Evolutionary conservation across 1,140 invertebrate species (phyloP), one percentile per base, ranked within the genome.

Genomic region (Saxidomus purpurata): DNA sequence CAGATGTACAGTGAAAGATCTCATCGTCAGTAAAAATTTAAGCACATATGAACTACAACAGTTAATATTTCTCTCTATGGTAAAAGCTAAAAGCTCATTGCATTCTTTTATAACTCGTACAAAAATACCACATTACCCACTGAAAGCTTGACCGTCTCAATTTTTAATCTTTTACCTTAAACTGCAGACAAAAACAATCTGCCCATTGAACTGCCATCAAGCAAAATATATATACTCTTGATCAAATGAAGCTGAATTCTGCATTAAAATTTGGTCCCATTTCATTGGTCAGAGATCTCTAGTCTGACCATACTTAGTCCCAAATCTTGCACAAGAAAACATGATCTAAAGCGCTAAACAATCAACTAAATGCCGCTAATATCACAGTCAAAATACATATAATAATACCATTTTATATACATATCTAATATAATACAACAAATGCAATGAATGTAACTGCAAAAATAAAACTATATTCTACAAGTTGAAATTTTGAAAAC

Each of bases 341-440:
- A 79, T 79, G 76, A 79, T 79, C 76, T 79, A 55, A 34, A 79
- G 76, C 28, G 3, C 76, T 79, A 79, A 55, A 47, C 71, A 79
- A 55, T 79, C 47, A 79, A 79, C 76, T 79, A 79, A 79, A 79
- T 79, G 76, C 76, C 34, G 36, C 47, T 34, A 79, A 55, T 79
- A 79, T 79, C 76, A 79, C 76, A 79, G 76, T 79, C 76, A 79
- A 38, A n/a, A 55, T 79, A 79, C 25, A 79, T 77, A 25, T 49
- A 34, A 52, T 49, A 31, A 79, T 79, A 79, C 43, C 47, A 79
- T 79, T 55, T 52, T 79, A 79, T 79, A 55, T 79, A 79, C 47
- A 79, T 28, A 52, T 52, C 76, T 79, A 79, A 34, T 9, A 79
- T 36, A 49, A 28, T n/a, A 76, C 31, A 36, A 55, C 9, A 79